Conservation (phyloP, 1,140 invertebrate genomes). For the Meloidogyne hapla region DNA sequence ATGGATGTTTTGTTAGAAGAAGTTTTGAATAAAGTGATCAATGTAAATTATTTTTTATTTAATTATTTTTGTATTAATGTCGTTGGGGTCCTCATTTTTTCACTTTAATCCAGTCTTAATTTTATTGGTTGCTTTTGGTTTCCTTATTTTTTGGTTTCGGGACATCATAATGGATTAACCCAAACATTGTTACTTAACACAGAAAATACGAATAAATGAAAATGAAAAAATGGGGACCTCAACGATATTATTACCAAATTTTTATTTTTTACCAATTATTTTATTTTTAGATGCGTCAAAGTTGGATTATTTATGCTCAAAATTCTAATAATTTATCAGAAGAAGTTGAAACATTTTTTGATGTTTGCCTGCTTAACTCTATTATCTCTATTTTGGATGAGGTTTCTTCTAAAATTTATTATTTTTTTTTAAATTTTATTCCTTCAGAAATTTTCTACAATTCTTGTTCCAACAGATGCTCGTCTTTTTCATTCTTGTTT, state of each 20-base stretch:
- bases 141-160: too few species aligned
- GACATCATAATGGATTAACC: too few species aligned
- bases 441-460: slow-evolving; percentile 40
- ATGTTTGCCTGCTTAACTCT: slow-evolving; percentile 34
- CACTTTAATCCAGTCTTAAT: too few species aligned
- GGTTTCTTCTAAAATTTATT: slow-evolving; percentile 17
- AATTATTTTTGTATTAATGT: slow-evolving; percentile 7
- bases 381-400: slow-evolving; percentile 35
- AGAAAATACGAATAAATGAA: too few species aligned
- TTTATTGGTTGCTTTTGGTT: too few species aligned
- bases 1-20: slow-evolving; percentile 23
- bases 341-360: slow-evolving; percentile 33
- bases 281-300: neutral
- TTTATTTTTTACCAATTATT: neutral
- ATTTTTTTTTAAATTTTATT: too few species aligned
- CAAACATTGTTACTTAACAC: too few species aligned
- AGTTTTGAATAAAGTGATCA: slow-evolving; percentile 4
- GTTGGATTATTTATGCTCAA: neutral
- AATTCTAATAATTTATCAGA: slow-evolving; percentile 27
- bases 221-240: too few species aligned
- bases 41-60: slow-evolving; percentile 15
- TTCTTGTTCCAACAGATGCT: slow-evolving; percentile 45
- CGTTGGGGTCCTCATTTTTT: too few species aligned
- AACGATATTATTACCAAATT: too few species aligned
- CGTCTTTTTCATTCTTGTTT: slow-evolving; percentile 49